phyloP scores from a whole-genome alignment of 2,797 vertebrate species.

The Rhinophrynus dorsalis region DNA sequence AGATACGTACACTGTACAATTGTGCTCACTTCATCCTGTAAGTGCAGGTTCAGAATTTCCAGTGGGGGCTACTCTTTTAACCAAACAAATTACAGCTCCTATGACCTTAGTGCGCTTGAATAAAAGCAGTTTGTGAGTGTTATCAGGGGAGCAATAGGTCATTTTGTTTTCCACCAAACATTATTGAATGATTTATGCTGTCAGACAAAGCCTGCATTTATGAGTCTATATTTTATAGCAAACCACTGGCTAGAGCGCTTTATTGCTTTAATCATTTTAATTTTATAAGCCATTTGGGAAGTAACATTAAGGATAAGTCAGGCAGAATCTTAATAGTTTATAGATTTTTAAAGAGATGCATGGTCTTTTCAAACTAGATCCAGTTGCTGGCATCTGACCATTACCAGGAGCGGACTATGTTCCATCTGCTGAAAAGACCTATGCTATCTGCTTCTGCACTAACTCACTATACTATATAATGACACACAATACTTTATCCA shows the following conservation, averaged over 20 bases:
- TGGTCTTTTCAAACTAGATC: conserved; percentile 14
- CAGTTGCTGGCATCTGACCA: conserved; percentile 22
- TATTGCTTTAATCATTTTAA: conserved; percentile 41
- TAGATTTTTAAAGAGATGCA: conserved; percentile 34
- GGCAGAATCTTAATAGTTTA: conserved; percentile 24
- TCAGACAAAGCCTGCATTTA: conserved; percentile 13
- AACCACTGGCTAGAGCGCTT: conserved; percentile 13
- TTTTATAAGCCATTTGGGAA: conserved; percentile 45
- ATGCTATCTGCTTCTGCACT: not conserved
- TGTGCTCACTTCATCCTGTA: not conserved
- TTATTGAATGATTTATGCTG: conserved; percentile 13
- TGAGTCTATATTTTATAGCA: conserved; percentile 22
- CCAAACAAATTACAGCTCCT: not conserved
- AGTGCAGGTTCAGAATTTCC: not conserved
- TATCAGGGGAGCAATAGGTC: conserved; percentile 14
- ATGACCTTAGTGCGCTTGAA: not conserved
- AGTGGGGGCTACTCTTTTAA: not conserved
- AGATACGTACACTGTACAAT: not conserved
- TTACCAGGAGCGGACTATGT: conserved; percentile 8
- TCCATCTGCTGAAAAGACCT: not conserved
- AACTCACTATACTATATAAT: too few relatives aligned
- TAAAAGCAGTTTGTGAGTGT: conserved; percentile 1
- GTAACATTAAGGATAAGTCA: conserved; percentile 24
- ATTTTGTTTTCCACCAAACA: conserved; percentile 19
- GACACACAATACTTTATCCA: too few relatives aligned